Percentiles rank a stretch among this genome's conserved stretches.
phyloP scores from a whole-genome alignment of 1,140 invertebrate genomes.

The Octopus bimaculoides region DNA sequence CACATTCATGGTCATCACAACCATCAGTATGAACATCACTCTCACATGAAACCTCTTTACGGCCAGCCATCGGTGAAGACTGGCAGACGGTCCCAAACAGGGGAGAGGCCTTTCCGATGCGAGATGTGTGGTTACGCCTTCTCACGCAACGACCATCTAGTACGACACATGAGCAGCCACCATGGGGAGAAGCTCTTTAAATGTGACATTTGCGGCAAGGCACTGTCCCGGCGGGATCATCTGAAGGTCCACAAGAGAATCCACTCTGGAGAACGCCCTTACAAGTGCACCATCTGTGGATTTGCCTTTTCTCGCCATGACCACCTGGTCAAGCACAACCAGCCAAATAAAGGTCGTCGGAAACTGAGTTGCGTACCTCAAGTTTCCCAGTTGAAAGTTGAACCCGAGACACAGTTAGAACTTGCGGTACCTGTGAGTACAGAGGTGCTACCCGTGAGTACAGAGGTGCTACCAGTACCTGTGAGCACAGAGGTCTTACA shows the following conservation, averaged over 20 bases:
- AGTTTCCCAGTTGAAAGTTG: not conserved
- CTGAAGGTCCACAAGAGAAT: constrained; percentile 95
- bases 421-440: no score
- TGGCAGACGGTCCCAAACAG: constrained; percentile 37
- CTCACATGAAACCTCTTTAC: constrained; percentile 24
- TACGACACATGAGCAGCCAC: constrained; percentile 20
- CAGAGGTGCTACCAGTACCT: no score
- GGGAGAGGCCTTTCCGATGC: constrained; percentile 29
- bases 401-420: not conserved
- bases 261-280: constrained; percentile 96
- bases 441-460: no score
- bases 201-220: constrained; percentile 92
- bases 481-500: no score
- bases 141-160: constrained; percentile 15
- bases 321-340: constrained; percentile 24
- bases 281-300: constrained; percentile 96
- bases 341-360: not conserved
- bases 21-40: not conserved
- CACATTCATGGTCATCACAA: not conserved
- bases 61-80: constrained; percentile 25
- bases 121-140: constrained; percentile 18
- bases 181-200: constrained; percentile 20
- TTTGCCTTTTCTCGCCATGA: constrained; percentile 3
- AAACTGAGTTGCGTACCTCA: not conserved
- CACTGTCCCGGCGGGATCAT: constrained; percentile 99